These are phyloP conservation scores for Seison nebaliae DNA, from an alignment of 1,140 invertebrate species.

Conservation along the genomic window DNA sequence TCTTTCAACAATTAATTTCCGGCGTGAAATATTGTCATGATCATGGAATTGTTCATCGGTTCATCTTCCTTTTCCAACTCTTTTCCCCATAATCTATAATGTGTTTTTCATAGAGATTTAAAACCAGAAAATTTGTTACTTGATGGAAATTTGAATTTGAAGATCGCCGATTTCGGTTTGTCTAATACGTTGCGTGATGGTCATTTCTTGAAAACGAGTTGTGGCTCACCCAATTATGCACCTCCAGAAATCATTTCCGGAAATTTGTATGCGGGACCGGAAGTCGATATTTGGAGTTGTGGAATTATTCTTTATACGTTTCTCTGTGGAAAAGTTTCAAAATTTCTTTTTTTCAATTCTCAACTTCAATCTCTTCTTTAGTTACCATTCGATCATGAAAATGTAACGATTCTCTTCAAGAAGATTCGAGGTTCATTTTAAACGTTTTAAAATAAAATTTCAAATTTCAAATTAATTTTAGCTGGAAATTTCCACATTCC, in stretches of 20 bases:
- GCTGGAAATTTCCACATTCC: slow-evolving; percentile 84
- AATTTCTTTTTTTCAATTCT: no score
- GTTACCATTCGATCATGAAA: slow-evolving; percentile 88
- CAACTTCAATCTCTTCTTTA: slow-evolving; percentile 17
- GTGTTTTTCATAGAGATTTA: slow-evolving; percentile 19
- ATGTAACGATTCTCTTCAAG: slow-evolving; percentile 80
- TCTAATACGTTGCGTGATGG: slow-evolving; percentile 99
- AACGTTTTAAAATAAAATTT: no score
- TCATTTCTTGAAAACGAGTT: slow-evolving; percentile 86
- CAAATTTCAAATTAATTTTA: no score
- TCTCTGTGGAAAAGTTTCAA: slow-evolving; percentile 79
- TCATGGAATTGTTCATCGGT: slow-evolving; percentile 64
- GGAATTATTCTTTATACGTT: slow-evolving; percentile 93
- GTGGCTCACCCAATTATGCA: slow-evolving; percentile 96
- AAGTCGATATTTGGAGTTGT: slow-evolving; percentile 97
- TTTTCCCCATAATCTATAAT: no score
- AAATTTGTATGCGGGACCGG: slow-evolving; percentile 88
- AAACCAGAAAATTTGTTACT: slow-evolving; percentile 76
- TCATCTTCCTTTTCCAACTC: no score
- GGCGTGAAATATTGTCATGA: slow-evolving; percentile 96
- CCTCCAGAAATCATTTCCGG: slow-evolving; percentile 97
- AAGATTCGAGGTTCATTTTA: no score
- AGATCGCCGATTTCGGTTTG: slow-evolving; percentile 95
- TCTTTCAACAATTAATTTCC: slow-evolving; percentile 95
- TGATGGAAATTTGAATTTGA: slow-evolving; percentile 86